Conservation (phyloP, 64 coral and sea anemone genomes). For the Platygyra sinensis region DNA sequence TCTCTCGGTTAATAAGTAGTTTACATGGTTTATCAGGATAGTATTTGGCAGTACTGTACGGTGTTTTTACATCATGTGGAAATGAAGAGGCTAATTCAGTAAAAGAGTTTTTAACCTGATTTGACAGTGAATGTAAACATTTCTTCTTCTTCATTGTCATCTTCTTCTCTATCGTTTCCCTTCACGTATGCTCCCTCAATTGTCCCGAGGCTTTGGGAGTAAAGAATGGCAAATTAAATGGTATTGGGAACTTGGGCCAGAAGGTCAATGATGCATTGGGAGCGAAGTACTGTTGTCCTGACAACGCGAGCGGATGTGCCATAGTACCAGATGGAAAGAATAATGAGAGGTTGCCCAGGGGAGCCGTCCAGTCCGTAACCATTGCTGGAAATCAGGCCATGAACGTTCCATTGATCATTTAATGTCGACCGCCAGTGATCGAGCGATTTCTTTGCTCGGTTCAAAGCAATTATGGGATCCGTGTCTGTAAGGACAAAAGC, state of each 20-base stretch:
- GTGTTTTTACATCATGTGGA: too few relatives aligned
- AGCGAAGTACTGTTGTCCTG: conserved; percentile 86
- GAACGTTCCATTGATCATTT: conserved; percentile 94
- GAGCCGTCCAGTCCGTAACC: conserved; percentile 85
- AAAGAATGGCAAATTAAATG: conserved; percentile 88
- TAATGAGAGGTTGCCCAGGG: conserved; percentile 91
- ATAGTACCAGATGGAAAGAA: conserved; percentile 82
- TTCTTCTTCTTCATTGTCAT: conserved; percentile 69
- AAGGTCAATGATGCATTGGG: conserved; percentile 76
- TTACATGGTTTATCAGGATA: too few relatives aligned
- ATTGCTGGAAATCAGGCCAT: conserved; percentile 78
- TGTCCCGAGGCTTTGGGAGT: conserved; percentile 74
- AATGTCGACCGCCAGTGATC: conserved; percentile 80
- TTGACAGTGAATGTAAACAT: conserved; percentile 80
- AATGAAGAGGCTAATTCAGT: too few relatives aligned
- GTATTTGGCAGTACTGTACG: too few relatives aligned
- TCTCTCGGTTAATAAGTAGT: too few relatives aligned
- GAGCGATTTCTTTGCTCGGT: conserved; percentile 78
- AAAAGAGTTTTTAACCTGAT: conserved; percentile 47
- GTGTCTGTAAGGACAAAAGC: conserved; percentile 41
- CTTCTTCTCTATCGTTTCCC: conserved; percentile 14
- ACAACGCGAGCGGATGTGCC: conserved; percentile 87
- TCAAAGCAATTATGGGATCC: conserved; percentile 65
- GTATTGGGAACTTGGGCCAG: conserved; percentile 70
- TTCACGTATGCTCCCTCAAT: conserved; percentile 58